Evolutionary conservation across 2,888 invertebrate species (phyloP).

Genomic region (Heliothis peltigera): DNA sequence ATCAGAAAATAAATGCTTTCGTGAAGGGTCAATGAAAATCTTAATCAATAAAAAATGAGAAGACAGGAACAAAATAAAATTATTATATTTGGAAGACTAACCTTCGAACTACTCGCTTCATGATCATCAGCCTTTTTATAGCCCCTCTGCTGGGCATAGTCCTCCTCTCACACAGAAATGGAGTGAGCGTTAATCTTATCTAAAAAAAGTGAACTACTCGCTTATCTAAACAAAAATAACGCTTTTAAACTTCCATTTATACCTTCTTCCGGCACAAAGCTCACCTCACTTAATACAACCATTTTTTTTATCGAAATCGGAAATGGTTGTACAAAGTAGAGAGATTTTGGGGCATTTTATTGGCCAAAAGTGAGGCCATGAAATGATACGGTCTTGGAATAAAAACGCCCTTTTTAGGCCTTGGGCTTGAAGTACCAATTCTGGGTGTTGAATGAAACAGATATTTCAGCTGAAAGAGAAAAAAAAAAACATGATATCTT

Average conservation of each 20-base stretch:
- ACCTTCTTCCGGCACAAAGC: conserved; percentile 3
- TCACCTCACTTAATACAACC: conserved; percentile 33
- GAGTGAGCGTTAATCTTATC: no score
- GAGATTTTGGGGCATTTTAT: conserved; percentile 32
- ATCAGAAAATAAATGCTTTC: no score
- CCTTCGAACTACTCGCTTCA: no score
- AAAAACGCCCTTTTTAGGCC: conserved; percentile 9
- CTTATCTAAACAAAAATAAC: not conserved
- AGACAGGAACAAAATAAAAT: no score
- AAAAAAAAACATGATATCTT: not conserved
- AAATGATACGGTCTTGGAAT: conserved; percentile 19
- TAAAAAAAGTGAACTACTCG: no score
- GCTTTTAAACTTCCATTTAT: not conserved
- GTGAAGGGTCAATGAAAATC: no score
- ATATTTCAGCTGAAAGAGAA: not conserved
- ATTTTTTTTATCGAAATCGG: conserved; percentile 36
- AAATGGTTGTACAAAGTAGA: conserved; percentile 35
- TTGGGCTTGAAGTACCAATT: not conserved
- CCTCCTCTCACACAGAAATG: no score
- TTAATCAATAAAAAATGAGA: no score
- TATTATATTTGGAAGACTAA: no score
- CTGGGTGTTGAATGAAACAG: not conserved
- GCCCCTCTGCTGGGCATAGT: no score
- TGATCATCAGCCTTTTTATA: no score
- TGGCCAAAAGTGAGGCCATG: conserved; percentile 10